phyloP scores from a whole-genome alignment of 1,140 invertebrate genomes.

The Helicoverpa zea region DNA sequence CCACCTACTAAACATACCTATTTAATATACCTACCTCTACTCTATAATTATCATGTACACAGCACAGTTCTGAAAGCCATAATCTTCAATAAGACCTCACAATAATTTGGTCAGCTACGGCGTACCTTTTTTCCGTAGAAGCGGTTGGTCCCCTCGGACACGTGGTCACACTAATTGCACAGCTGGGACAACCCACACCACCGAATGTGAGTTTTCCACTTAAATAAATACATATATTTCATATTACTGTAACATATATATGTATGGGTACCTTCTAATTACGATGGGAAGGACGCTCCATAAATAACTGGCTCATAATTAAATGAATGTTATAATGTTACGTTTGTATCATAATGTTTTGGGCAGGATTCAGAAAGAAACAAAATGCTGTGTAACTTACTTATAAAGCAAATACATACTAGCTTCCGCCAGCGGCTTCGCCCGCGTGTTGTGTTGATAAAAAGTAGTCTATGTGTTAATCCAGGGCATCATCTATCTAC shows the following conservation, averaged over 20 bases:
- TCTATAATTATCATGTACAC: slow-evolving; percentile 38
- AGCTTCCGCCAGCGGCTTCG: too few relatives aligned
- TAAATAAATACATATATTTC: slow-evolving; percentile 61
- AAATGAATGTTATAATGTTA: slow-evolving; percentile 37
- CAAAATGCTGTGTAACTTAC: too few relatives aligned
- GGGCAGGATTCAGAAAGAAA: too few relatives aligned
- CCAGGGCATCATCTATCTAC: too few relatives aligned
- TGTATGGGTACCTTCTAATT: slow-evolving; percentile 32
- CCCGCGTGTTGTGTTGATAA: too few relatives aligned
- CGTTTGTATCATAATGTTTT: not conserved
- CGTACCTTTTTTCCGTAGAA: slow-evolving; percentile 64
- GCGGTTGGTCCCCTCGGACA: slow-evolving; percentile 79
- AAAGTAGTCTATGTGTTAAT: too few relatives aligned
- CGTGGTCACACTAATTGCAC: slow-evolving; percentile 83
- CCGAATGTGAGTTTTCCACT: slow-evolving; percentile 75
- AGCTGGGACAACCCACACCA: slow-evolving; percentile 75
- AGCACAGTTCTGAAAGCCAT: slow-evolving; percentile 30
- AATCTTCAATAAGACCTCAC: slow-evolving; percentile 49
- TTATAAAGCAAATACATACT: not conserved
- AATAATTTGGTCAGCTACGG: slow-evolving; percentile 62
- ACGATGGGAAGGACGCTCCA: slow-evolving; percentile 39
- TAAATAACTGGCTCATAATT: slow-evolving; percentile 40
- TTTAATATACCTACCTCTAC: too few relatives aligned
- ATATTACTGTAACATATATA: slow-evolving; percentile 42
- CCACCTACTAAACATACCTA: not conserved